Evolutionary conservation across 1,140 invertebrate species (phyloP).

Genomic region (Nylanderia fulva): DNA sequence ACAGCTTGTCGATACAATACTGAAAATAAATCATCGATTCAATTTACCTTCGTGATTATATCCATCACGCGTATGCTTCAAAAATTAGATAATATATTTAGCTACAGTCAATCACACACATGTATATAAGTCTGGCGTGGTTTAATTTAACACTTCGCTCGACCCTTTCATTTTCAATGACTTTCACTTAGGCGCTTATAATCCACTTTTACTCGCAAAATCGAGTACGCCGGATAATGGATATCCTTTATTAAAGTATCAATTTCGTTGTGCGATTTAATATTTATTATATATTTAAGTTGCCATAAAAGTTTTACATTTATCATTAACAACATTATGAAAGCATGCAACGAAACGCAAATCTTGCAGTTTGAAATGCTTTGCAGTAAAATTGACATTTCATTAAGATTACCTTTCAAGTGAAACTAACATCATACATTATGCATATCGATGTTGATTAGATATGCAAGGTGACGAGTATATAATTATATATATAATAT

Average conservation of each 20-base stretch:
- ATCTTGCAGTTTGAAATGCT: slow-evolving; percentile 16
- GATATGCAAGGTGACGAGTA: slow-evolving; percentile 15
- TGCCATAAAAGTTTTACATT: neutral
- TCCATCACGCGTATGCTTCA: slow-evolving; percentile 9
- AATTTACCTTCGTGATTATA: slow-evolving; percentile 43
- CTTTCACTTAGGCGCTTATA: slow-evolving; percentile 71
- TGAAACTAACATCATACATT: slow-evolving; percentile 27
- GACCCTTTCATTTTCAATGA: slow-evolving; percentile 70
- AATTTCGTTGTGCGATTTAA: neutral
- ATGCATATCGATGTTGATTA: slow-evolving; percentile 44
- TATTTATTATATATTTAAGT: slow-evolving; percentile 22
- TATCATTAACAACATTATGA: slow-evolving; percentile 45
- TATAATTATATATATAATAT: neutral
- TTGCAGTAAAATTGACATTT: slow-evolving; percentile 43
- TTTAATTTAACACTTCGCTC: slow-evolving; percentile 66
- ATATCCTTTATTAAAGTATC: slow-evolving; percentile 36
- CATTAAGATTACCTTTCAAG: slow-evolving; percentile 49
- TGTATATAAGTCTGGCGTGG: slow-evolving; percentile 2
- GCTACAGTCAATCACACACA: slow-evolving; percentile 7
- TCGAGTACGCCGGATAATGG: slow-evolving; percentile 38
- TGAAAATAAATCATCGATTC: slow-evolving; percentile 58
- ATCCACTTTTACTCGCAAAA: slow-evolving; percentile 72
- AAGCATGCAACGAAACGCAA: neutral
- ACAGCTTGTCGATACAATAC: slow-evolving; percentile 11
- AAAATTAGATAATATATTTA: slow-evolving; percentile 52